These are phyloP conservation scores for Bombus superbus DNA, from an alignment of 1,140 invertebrate species.

Conservation along the genomic window DNA sequence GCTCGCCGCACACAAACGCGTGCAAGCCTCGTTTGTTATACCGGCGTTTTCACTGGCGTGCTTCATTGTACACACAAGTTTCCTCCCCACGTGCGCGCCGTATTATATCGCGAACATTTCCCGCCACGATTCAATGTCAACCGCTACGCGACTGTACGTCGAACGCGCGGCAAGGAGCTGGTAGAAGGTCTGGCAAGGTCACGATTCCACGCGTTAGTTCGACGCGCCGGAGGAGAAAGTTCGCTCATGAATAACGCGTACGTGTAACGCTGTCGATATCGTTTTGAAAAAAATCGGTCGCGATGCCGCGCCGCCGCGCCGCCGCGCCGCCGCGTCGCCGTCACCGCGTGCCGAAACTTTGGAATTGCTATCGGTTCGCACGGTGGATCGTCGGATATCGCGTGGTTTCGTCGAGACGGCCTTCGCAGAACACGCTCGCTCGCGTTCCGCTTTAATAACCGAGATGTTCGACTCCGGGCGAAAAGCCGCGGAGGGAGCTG, in stretches of 20 bases:
- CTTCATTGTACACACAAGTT: constrained; percentile 42
- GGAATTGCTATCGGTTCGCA: not conserved
- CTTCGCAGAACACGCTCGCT: constrained; percentile 5
- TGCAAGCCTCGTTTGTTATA: constrained; percentile 55
- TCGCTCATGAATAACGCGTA: constrained; percentile 24
- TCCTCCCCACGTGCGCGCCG: constrained; percentile 61
- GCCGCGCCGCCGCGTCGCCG: too few relatives aligned
- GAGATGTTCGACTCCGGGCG: constrained; percentile 34
- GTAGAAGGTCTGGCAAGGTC: constrained; percentile 65
- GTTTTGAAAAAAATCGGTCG: not conserved
- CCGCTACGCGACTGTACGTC: constrained; percentile 43
- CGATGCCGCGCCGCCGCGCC: not conserved
- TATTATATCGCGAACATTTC: constrained; percentile 54
- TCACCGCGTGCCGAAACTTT: too few relatives aligned
- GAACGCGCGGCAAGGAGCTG: constrained; percentile 41
- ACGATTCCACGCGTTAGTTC: constrained; percentile 21
- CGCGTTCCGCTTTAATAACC: constrained; percentile 61
- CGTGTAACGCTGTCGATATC: not conserved
- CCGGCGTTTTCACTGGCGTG: constrained; percentile 45
- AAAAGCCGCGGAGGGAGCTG: not conserved
- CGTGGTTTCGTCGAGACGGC: not conserved
- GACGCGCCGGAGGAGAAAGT: constrained; percentile 49
- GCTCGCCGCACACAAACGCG: not conserved
- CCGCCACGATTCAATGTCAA: constrained; percentile 63
- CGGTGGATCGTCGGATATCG: not conserved